phyloP scores from a whole-genome alignment of 2,797 vertebrate species.

The Rhynchonycteris naso region DNA sequence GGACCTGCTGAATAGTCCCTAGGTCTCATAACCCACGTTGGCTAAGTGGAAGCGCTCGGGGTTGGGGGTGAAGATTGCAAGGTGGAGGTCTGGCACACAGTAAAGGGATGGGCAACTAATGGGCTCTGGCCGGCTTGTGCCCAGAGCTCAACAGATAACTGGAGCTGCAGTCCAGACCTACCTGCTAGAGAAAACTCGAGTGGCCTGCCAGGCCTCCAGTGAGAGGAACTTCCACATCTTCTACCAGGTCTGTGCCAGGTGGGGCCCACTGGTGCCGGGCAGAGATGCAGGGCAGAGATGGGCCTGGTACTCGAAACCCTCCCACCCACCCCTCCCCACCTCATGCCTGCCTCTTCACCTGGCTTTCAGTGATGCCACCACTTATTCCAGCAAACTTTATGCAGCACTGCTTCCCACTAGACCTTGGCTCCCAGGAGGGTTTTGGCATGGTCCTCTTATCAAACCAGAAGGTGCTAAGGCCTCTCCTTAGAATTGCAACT shows the following conservation, averaged over 20 bases:
- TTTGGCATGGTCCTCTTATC: neutral
- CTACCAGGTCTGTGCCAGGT: slow-evolving; percentile 91
- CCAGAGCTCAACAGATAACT: slow-evolving; percentile 92
- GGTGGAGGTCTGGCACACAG: neutral
- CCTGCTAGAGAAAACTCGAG: slow-evolving; percentile 96
- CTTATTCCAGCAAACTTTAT: neutral
- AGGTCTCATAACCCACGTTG: neutral
- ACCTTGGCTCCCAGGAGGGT: neutral
- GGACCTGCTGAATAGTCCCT: neutral
- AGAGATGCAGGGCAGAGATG: neutral
- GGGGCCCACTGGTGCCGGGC: neutral
- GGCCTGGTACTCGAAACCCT: neutral
- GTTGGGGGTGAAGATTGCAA: neutral
- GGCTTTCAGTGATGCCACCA: neutral
- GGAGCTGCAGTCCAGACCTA: slow-evolving; percentile 97
- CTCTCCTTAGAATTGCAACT: neutral
- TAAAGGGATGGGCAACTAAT: neutral
- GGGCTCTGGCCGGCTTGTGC: neutral
- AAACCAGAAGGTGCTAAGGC: neutral
- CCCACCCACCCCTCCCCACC: rapidly evolving
- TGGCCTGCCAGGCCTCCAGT: slow-evolving; percentile 90
- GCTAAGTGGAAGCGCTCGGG: neutral
- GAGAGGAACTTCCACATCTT: slow-evolving; percentile 99
- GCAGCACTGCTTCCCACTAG: neutral
- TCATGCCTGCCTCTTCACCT: neutral